A percentile compares a stretch with the other conserved stretches of the same genome.
Evolutionary conservation across 2,888 invertebrate genomes (phyloP).

Genomic region (Microplitis manilae): DNA sequence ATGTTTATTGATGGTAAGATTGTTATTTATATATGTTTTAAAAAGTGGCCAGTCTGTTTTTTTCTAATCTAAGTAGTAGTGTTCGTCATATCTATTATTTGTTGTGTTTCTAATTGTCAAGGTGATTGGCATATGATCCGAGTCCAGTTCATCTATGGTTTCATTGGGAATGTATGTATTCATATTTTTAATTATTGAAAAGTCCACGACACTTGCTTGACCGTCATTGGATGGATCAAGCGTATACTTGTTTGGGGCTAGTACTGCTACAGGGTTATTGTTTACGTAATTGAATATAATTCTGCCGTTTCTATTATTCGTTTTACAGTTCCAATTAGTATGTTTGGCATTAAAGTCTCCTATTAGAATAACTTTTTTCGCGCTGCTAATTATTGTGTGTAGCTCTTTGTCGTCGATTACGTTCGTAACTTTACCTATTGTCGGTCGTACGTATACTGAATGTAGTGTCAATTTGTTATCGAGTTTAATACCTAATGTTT

Average conservation of each 20-base stretch:
- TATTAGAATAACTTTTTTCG: conserved; percentile 22
- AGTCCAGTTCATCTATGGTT: conserved; percentile 9
- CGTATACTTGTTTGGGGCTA: neutral
- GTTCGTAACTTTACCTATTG: no score
- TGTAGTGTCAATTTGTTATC: no score
- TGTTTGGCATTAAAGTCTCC: conserved; percentile 49
- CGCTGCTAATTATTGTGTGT: conserved; percentile 17
- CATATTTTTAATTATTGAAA: neutral
- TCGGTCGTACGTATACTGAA: no score
- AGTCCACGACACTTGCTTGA: neutral
- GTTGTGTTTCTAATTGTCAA: no score
- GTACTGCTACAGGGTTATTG: neutral
- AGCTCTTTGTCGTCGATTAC: conserved; percentile 29
- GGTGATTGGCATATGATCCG: conserved; percentile 6
- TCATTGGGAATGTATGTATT: conserved; percentile 10
- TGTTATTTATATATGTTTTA: no score
- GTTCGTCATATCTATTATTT: no score
- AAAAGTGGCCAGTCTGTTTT: no score
- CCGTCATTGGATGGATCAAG: neutral
- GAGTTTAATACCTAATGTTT: no score
- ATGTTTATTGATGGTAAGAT: no score
- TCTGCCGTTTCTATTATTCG: no score
- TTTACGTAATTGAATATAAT: conserved; percentile 20
- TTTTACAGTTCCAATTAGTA: conserved; percentile 43
- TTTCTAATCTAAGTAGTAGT: no score